Conservation (phyloP, 2,888 invertebrate genomes). For the Eristalinus aeneus region DNA sequence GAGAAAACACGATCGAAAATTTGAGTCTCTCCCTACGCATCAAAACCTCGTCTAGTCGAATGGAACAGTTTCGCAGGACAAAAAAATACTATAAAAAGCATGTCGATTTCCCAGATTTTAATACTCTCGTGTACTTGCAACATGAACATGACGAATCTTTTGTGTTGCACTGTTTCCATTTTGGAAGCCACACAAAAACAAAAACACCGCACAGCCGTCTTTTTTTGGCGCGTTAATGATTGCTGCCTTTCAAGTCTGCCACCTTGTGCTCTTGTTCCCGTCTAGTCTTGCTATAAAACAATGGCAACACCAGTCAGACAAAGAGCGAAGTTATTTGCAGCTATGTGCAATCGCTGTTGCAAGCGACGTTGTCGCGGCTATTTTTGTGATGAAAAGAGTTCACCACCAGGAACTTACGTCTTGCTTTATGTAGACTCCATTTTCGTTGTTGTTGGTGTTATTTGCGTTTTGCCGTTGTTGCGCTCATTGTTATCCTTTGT, state of each 20-base stretch:
- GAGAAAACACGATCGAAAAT: too few species aligned
- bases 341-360: constrained; percentile 11
- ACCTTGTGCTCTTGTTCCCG: constrained; percentile 3
- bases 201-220: neutral
- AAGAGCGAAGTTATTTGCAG: constrained; percentile 7
- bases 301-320: constrained; percentile 11
- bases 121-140: too few species aligned
- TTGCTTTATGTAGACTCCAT: constrained; percentile 22
- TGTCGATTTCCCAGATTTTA: too few species aligned
- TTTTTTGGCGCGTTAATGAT: neutral
- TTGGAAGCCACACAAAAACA: neutral
- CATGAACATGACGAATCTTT: neutral
- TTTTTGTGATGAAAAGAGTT: constrained; percentile 20
- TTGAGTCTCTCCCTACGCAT: too few species aligned
- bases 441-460: neutral
- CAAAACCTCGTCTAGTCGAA: too few species aligned
- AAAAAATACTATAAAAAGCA: too few species aligned
- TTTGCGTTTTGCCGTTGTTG: constrained; percentile 7
- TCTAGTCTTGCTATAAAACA: constrained; percentile 31
- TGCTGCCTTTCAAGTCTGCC: constrained; percentile 20
- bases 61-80: too few species aligned
- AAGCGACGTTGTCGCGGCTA: constrained; percentile 14
- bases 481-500: constrained; percentile 33
- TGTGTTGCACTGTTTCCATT: neutral
- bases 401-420: constrained; percentile 15